Conservation (phyloP, 30 jellyfish, hydroid and myxozoan species). For the Haliclystus octoradiatus region DNA sequence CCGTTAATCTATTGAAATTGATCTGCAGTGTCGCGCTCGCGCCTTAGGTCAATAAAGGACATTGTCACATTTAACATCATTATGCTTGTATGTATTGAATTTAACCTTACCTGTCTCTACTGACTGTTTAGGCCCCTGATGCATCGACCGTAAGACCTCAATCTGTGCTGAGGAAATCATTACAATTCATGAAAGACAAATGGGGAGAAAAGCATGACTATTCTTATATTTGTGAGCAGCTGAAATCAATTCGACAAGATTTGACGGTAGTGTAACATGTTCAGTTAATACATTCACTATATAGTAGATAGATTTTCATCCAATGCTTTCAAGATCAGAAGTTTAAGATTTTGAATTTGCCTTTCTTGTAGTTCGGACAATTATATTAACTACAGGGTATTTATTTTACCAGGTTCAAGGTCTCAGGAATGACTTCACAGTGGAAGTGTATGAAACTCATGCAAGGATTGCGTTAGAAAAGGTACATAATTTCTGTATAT, state of each 20-base stretch:
- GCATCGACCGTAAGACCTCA: slow-evolving; percentile 96
- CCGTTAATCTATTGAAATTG: no score
- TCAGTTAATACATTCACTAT: no score
- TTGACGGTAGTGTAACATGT: slow-evolving; percentile 66
- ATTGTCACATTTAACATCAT: no score
- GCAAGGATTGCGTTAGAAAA: slow-evolving; percentile 96
- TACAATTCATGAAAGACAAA: slow-evolving; percentile 48
- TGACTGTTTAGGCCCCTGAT: slow-evolving; percentile 99
- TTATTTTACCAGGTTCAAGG: slow-evolving; percentile 76
- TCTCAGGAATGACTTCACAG: slow-evolving; percentile 85
- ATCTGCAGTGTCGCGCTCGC: no score
- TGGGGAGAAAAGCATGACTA: slow-evolving; percentile 84
- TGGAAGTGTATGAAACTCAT: slow-evolving; percentile 92
- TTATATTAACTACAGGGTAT: not conserved
- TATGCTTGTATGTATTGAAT: no score
- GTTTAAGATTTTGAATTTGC: not conserved
- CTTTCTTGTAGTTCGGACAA: not conserved
- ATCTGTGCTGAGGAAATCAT: slow-evolving; percentile 47
- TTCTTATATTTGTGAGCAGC: slow-evolving; percentile 89
- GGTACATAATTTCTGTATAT: slow-evolving; percentile 19
- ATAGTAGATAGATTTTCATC: no score
- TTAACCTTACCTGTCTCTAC: no score
- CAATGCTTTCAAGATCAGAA: not conserved
- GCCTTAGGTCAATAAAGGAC: no score
- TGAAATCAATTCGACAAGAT: slow-evolving; percentile 96